Conservation (phyloP, 2,797 vertebrate genomes). For the Enteromius treurensis region DNA sequence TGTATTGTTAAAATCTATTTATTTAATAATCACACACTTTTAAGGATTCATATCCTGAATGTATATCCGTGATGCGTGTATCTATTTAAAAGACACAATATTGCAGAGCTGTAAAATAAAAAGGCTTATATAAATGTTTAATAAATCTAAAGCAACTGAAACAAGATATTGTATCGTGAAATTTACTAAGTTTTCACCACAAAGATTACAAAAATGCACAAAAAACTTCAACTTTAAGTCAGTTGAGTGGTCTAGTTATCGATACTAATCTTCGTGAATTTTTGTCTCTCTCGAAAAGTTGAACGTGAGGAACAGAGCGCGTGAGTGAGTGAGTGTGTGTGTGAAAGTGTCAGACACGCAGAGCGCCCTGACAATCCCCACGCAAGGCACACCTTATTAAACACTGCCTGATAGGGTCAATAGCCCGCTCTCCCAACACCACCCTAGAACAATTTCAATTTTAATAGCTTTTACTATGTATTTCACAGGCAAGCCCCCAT, state of each 20-base stretch:
- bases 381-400: constrained; percentile 89
- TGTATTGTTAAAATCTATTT: neutral
- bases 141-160: neutral
- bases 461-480: constrained; percentile 99
- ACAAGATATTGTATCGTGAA: neutral
- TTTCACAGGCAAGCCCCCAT: constrained; percentile 86
- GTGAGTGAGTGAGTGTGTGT: constrained; percentile 32
- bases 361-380: constrained; percentile 78
- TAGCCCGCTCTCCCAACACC: constrained; percentile 83
- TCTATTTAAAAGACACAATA: neutral
- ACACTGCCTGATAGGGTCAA: constrained; percentile 90
- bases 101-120: neutral
- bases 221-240: neutral
- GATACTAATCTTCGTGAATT: constrained; percentile 15
- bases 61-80: neutral
- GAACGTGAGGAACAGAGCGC: neutral
- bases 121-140: neutral
- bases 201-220: neutral
- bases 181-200: no score
- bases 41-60: neutral
- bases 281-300: constrained; percentile 10
- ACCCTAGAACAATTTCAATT: constrained; percentile 99
- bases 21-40: neutral
- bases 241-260: neutral
- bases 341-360: constrained; percentile 62